Base-by-base conservation (phyloP, 2,797 vertebrate genomes). In the Xenopus petersii region DNA sequence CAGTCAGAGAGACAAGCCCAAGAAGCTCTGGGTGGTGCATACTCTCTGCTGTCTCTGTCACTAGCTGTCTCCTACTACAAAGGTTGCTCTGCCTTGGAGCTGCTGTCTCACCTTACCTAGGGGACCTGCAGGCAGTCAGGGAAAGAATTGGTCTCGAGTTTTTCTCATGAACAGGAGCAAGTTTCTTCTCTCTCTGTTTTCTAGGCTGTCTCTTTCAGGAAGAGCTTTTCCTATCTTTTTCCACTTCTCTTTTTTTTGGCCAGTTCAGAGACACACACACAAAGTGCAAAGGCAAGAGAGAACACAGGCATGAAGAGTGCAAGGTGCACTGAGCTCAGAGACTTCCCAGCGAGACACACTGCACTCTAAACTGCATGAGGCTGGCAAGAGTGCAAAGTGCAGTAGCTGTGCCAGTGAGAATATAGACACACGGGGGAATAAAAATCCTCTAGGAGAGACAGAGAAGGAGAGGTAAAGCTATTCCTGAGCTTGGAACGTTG, bases 1-100 rank as follows among this genome's bases (percentile, higher is more conserved):
- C 15, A 42, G 36, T 54, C 36, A 9, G 5, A 42, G 15, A 54
- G 49, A 54, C 49, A 75, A 72, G 69, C 73, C 80, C 85, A 82
- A 84, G 81, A 54, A 16, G 49, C 11, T 9, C 49, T 54, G 7
- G 15, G 15, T 42, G 6, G 5, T 4, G 5, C 36, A 42, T 54
- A 54, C 49, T 12, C 12, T 16, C 12, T 12, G 12, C 49, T 54
- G 12, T 54, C 49, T 12, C 49, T 54, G 4, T 54, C 12, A 4
- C 12, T 12, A 54, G 12, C 12, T 54, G 49, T 54, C 49, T 54
- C 49, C 49, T 12, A 54, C 12, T 54, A 12, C 49, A 54, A 12
- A 2, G 2, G 26, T 12, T 16, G 15, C 49, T 12, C 26, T 30
- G 26, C 26, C 26, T 30, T 2, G 49, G 12, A 12, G 6, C 12